Conservation (phyloP, 2,113 vertebrate genomes). For the Picathartes gymnocephalus region DNA sequence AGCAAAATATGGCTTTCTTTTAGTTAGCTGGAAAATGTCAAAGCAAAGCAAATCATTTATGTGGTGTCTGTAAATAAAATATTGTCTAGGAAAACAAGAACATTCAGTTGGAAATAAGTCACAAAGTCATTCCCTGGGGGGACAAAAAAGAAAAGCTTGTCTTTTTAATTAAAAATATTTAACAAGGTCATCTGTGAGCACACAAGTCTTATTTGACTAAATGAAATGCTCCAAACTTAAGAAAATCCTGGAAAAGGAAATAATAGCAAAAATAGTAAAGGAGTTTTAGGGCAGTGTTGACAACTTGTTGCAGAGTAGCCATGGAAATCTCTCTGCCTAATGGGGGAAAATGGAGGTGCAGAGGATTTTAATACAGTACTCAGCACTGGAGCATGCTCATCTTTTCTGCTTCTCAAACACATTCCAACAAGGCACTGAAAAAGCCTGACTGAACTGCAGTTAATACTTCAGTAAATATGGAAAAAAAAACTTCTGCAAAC, state of each 20-base stretch:
- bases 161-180: background rate
- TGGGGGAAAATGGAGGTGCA: background rate
- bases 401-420: background rate
- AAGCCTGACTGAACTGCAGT: background rate
- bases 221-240: background rate
- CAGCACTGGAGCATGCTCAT: background rate
- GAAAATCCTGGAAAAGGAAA: background rate
- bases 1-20: background rate
- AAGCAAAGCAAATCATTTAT: background rate
- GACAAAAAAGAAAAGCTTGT: background rate
- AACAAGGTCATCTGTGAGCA: background rate
- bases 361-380: background rate
- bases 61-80: conserved; percentile 20
- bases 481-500: background rate
- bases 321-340: background rate
- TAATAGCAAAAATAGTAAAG: background rate
- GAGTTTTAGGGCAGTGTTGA: background rate
- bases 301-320: background rate
- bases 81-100: background rate
- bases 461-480: background rate
- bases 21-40: background rate
- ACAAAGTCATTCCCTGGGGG: background rate
- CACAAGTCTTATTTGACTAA: background rate
- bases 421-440: background rate
- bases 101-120: background rate